Evolutionary conservation across 2,888 invertebrate species (phyloP), one percentile per base, ranked within the genome.

Genomic region (Perizoma affinitatum): DNA sequence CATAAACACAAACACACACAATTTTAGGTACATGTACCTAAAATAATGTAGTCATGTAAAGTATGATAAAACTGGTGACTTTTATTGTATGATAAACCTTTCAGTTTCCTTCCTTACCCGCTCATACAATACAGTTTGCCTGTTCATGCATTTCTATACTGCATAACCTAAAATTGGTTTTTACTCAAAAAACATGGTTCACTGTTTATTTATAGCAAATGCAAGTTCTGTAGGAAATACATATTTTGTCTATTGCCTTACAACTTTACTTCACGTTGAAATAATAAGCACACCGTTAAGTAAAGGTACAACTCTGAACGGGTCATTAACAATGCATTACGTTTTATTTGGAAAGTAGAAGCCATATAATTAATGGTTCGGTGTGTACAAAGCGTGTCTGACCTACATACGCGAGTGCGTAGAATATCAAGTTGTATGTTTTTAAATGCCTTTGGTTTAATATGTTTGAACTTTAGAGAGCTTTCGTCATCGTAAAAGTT

Each of bases 241-340:
- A 22, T 22, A 22, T 22, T 22, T 22, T 22, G 1, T 22, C 22
- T 22, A 22, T 22, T 22, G 22, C 22, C 22, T 22, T 80, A 70
- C 69, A 72, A 82, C 80, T 84, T 86, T 81, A 84, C 86, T 86
- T 76, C 22, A 22, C 22, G 46, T 43, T 44, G 11, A 76, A 80
- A 86, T 84, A 86, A 73, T 85, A 84, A 75, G 72, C 76, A 75
- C 73, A 70, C 75, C 71, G 71, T 75, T 70, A 74, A 74, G 52
- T 48, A 52, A 61, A 83, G 82, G 83, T 84, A 82, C 80, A 80
- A 81, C 45, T 46, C 84, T 81, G 62, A 77, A 82, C 83, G 83
- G 84, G 79, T 86, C 86, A 88, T 89, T 88, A 88, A 84, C 82
- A 80, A 82, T 83, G 76, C 74, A 77, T 77, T 80, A 75, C 79